These are phyloP conservation scores for Taphrorychus bicolor DNA, from an alignment of 2,888 invertebrate species.

Conservation along the genomic window DNA sequence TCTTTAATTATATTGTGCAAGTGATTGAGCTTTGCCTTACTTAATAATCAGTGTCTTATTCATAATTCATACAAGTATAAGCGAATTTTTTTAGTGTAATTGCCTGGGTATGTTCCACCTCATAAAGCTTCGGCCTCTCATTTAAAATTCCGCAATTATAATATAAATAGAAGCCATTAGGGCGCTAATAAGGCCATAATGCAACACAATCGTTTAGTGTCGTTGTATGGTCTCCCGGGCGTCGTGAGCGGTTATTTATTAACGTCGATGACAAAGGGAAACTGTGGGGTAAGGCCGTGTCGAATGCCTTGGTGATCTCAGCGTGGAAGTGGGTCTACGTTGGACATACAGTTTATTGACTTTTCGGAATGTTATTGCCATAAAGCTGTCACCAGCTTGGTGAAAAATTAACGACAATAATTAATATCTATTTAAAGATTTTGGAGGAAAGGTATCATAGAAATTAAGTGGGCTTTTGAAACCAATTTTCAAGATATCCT, in stretches of 20 bases:
- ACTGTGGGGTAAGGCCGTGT: constrained; percentile 9
- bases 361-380: too few species aligned
- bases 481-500: too few species aligned
- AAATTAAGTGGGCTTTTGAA: too few species aligned
- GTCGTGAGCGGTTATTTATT: constrained; percentile 61
- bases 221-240: constrained; percentile 53
- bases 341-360: constrained; percentile 22
- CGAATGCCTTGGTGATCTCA: constrained; percentile 14
- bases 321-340: constrained; percentile 1
- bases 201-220: constrained; percentile 60
- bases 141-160: constrained; percentile 62
- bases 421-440: too few species aligned
- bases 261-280: constrained; percentile 45
- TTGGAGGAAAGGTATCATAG: too few species aligned
- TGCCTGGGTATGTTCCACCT: constrained; percentile 54
- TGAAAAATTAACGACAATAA: too few species aligned
- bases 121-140: constrained; percentile 54
- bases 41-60: too few species aligned
- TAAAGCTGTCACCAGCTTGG: too few species aligned
- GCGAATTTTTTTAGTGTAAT: too few species aligned
- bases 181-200: constrained; percentile 61
- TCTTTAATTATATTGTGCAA: too few species aligned
- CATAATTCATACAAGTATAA: too few species aligned
- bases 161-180: constrained; percentile 62
- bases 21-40: too few species aligned